A percentile compares a stretch with the other conserved stretches of the same genome.
Evolutionary conservation across 2,113 vertebrate species (phyloP).

Genomic region (Parus major): DNA sequence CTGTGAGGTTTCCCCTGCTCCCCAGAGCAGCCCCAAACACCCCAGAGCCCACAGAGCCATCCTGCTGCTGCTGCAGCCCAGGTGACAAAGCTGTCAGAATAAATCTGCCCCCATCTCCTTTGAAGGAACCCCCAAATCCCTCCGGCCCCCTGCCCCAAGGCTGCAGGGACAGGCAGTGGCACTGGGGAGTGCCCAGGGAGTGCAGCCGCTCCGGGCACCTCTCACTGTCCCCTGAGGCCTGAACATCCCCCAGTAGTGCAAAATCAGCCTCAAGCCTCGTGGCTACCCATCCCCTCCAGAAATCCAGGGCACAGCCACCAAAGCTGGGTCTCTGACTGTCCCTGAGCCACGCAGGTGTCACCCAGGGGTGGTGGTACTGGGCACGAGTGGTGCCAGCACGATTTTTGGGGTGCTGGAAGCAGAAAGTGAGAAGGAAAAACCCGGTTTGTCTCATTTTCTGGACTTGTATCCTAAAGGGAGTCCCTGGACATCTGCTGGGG

Average conservation of each 20-base stretch:
- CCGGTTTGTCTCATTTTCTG: not conserved
- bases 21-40: not conserved
- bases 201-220: not conserved
- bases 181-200: not conserved
- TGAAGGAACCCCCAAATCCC: too few species aligned
- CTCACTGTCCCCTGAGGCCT: fast-evolving
- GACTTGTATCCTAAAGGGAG: not conserved
- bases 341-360: not conserved
- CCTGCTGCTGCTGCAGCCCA: not conserved
- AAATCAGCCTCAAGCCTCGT: not conserved
- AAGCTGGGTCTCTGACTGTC: not conserved
- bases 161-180: not conserved
- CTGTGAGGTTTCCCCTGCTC: not conserved
- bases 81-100: not conserved
- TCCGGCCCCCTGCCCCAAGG: not conserved
- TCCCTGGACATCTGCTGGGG: not conserved
- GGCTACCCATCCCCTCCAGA: not conserved
- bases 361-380: not conserved
- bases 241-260: fast-evolving
- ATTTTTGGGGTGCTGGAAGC: not conserved
- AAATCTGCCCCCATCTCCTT: not conserved
- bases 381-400: fast-evolving
- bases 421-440: not conserved
- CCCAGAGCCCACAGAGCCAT: fast-evolving
- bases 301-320: not conserved